Base-by-base conservation (phyloP, 1,140 invertebrate species). In the Araneus ventricosus region DNA sequence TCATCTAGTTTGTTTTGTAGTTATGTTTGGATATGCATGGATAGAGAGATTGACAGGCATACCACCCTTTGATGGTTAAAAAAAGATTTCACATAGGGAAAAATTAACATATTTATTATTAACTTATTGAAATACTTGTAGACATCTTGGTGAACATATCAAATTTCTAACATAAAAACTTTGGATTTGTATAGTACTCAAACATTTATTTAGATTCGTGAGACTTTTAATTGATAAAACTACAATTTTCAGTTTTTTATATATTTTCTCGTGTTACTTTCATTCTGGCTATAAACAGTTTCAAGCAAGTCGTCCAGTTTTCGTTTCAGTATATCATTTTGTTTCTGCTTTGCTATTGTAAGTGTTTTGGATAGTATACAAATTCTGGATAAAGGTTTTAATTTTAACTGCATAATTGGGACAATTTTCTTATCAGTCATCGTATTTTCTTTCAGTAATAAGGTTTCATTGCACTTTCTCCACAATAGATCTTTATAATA, bases 401-500 rank as follows among this genome's bases (percentile, higher is more conserved):
- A 63, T 37, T 61, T 63, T 24, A 61, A 3, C 27, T n/a, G 59
- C 7, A 61, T 61, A 5, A 22, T 87, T 34, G 27, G n/a, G 2
- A 3, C 7, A 24, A 34, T 34, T 24, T 20, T 61, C 24, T 87
- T 30, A 39, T 30, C 17, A 22, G 5, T 1, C 10, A 20, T 39
- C 63, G 6, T 59, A 34, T n/a, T 63, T 30, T 37, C 24, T n/a
- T 22, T 27, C 22, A 87, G 37, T 63, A 87, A 1, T 22, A 37
- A 39, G 34, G n/a, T 87, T 30, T 61, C 30, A 22, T 87, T 61
- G 34, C 10, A 63, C 24, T 87, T 63, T 30, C 2, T n/a, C 52
- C 85, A 87, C 6, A 34, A 20, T 39, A 39, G 14, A 10, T 87
- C 85, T 63, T 87, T 87, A 87, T 87, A 87, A 37, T 61, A 63